Base-by-base conservation (phyloP, 2,113 vertebrate genomes). In the Gobiocypris rarus region DNA sequence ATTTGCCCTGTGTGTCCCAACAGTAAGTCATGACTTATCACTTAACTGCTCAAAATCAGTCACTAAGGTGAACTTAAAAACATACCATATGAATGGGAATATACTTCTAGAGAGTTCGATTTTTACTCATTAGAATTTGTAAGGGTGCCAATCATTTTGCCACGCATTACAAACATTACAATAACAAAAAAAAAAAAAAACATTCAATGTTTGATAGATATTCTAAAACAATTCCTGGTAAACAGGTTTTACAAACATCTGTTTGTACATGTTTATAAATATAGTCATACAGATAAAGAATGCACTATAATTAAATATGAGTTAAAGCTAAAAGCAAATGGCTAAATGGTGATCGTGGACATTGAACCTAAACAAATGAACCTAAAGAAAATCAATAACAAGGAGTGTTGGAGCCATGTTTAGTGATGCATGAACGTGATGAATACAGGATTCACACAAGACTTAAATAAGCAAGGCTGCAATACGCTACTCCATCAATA, bases 401-500 rank as follows among this genome's bases (percentile, higher is more conserved):
- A 41, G n/a, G 8, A 45, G n/a, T 9, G 52, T 38, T 8, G 59
- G 52, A 26, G 19, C 13, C 14, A 58, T 77, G 75, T 45, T 78
- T 41, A 61, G 41, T 50, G 61, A 67, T 50, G 61, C 78, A 67
- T 52, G 31, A n/a, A 19, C 34, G 34, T 41, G 31, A 41, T 58
- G 76, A 61, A 45, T 45, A 77, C 52, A 28, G 15, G 76, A 26
- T 58, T 78, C 59, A 43, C 24, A 78, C 5, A 7, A 34, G 75
- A 76, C 52, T 56, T 58, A 2, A 5, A 26, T 3, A 26, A 78
- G 52, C 56, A 78, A 61, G 3, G n/a, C 5, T 26, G 24, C 34
- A 38, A 45, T 61, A 61, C n/a, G 13, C 34, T 41, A 26, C n/a
- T 8, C 54, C 54, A 45, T 78, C 5, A 78, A 78, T 78, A 78